phyloP scores from a whole-genome alignment of 2,888 invertebrate genomes.

The Yponomeuta sedellus region DNA sequence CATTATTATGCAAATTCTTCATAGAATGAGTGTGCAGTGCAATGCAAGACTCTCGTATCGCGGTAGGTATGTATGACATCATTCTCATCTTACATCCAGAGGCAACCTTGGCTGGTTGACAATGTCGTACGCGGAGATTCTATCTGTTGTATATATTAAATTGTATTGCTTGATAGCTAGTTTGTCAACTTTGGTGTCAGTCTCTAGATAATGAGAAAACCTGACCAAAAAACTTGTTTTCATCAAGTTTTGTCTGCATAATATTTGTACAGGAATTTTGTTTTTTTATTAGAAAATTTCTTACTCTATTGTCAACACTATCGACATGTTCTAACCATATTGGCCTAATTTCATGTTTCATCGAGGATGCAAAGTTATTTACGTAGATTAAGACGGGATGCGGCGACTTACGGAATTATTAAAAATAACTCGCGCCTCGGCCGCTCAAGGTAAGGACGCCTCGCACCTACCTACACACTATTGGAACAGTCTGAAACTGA shows the following conservation, averaged over 20 bases:
- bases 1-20: not conserved
- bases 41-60: not conserved
- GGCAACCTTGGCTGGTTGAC: conserved; percentile 8
- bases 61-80: not conserved
- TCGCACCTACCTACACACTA: conserved; percentile 60
- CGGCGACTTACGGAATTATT: conserved; percentile 42
- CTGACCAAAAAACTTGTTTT: not conserved
- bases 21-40: not conserved
- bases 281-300: not conserved
- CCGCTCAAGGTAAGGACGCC: conserved; percentile 67
- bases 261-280: not conserved
- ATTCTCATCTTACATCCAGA: not conserved
- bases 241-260: not conserved
- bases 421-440: conserved; percentile 66
- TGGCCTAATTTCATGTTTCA: conserved; percentile 8
- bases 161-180: not conserved
- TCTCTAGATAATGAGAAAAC: too few species aligned
- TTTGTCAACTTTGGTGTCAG: not conserved
- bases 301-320: too few species aligned
- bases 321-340: too few species aligned
- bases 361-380: conserved; percentile 6
- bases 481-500: conserved; percentile 42
- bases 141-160: not conserved
- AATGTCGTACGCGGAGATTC: not conserved
- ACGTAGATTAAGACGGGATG: conserved; percentile 14